A percentile compares a stretch with the other conserved stretches of the same genome.
These are phyloP conservation scores for Willowsia nigromaculata DNA, from an alignment of 2,888 invertebrate genomes.

Conservation along the genomic window DNA sequence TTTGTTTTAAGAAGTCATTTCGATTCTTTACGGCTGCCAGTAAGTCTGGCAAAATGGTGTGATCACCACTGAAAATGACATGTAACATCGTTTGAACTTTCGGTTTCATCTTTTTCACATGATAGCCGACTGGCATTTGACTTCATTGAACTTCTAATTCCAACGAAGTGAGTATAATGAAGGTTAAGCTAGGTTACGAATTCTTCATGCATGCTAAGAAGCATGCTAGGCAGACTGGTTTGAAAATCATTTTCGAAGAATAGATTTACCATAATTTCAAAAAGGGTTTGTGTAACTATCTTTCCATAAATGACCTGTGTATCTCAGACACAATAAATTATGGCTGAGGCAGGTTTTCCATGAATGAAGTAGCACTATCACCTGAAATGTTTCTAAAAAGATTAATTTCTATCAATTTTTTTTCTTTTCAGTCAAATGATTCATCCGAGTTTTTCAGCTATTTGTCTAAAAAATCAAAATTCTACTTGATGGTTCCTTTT, in stretches of 20 bases:
- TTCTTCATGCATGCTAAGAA: neutral
- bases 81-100: neutral
- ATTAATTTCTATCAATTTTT: neutral
- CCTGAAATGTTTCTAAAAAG: neutral
- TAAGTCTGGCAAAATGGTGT: conserved; percentile 30
- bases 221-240: neutral
- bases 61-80: neutral
- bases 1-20: neutral
- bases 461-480: neutral
- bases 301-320: neutral
- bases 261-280: neutral
- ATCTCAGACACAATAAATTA: neutral
- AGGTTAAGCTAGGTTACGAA: conserved; percentile 30
- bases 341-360: conserved; percentile 1
- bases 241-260: neutral
- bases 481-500: neutral
- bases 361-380: neutral
- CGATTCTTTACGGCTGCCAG: conserved; percentile 5
- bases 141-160: neutral
- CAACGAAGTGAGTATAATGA: neutral
- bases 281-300: neutral
- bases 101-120: neutral
- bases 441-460: neutral
- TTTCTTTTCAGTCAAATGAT: neutral
- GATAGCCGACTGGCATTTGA: neutral